Evolutionary conservation across 2,888 invertebrate species (phyloP).

Genomic region (Sylvicola fuscatus): DNA sequence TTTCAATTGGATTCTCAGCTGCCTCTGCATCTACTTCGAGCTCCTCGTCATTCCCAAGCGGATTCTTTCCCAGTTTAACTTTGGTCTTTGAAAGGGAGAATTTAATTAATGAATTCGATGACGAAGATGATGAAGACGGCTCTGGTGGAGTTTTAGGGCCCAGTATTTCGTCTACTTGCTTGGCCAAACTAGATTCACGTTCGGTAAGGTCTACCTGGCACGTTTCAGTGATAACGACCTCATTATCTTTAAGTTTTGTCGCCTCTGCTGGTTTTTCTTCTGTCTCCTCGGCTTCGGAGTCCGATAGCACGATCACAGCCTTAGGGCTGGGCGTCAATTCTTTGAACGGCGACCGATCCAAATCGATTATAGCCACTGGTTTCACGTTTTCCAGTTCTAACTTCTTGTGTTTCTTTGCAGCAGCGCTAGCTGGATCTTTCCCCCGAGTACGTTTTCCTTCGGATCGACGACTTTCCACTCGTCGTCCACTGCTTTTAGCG

Average conservation of each 20-base stretch:
- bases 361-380: slow-evolving; percentile 68
- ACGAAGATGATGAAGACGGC: slow-evolving; percentile 44
- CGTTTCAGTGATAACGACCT: slow-evolving; percentile 2
- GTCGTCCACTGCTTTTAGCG: background rate
- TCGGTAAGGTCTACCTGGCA: background rate
- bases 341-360: slow-evolving; percentile 67
- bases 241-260: background rate
- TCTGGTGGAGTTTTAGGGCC: slow-evolving; percentile 61
- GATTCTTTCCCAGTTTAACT: slow-evolving; percentile 38
- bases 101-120: slow-evolving; percentile 12
- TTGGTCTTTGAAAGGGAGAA: slow-evolving; percentile 29
- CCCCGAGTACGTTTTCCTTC: slow-evolving; percentile 7
- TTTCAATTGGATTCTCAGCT: slow-evolving; percentile 11
- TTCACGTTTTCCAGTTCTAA: slow-evolving; percentile 19
- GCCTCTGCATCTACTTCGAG: slow-evolving; percentile 9
- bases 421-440: background rate
- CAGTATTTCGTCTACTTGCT: slow-evolving; percentile 11
- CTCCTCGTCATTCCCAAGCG: slow-evolving; percentile 29
- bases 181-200: no score
- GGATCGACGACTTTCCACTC: slow-evolving; percentile 6
- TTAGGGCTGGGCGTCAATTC: slow-evolving; percentile 62
- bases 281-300: slow-evolving; percentile 40
- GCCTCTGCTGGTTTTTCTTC: background rate
- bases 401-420: slow-evolving; percentile 30
- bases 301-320: slow-evolving; percentile 64